These are phyloP conservation scores for Drosophila cyrtoloma DNA, from an alignment of 2,888 invertebrate species.

Conservation along the genomic window DNA sequence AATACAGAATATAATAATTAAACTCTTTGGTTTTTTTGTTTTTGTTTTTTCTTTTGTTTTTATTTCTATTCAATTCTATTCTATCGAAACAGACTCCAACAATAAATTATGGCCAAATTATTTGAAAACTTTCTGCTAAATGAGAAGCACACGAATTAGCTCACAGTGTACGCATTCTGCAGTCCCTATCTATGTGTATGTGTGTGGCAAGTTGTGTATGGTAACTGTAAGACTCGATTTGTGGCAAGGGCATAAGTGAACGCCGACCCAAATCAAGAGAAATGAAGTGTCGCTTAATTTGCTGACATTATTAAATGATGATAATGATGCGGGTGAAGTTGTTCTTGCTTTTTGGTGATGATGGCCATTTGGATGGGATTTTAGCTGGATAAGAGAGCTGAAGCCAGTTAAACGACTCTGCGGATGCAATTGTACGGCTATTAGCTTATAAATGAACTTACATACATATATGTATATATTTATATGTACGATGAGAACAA, in stretches of 20 bases:
- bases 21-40: neutral
- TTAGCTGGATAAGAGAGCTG: constrained; percentile 1
- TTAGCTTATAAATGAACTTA: constrained; percentile 27
- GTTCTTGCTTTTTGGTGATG: constrained; percentile 18
- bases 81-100: neutral
- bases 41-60: neutral
- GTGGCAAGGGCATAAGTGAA: constrained; percentile 46
- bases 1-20: neutral
- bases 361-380: constrained; percentile 56
- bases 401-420: constrained; percentile 27
- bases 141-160: neutral
- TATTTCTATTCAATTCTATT: neutral
- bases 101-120: neutral
- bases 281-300: constrained; percentile 85
- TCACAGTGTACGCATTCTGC: neutral
- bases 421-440: constrained; percentile 18
- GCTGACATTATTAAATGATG: constrained; percentile 81
- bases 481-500: neutral
- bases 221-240: constrained; percentile 11
- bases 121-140: neutral
- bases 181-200: neutral
- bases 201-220: neutral
- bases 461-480: constrained; percentile 7
- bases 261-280: constrained; percentile 82
- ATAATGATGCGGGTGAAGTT: constrained; percentile 39